Base-by-base conservation (phyloP, 2,888 invertebrate species). In the Thymelicus lineola region DNA sequence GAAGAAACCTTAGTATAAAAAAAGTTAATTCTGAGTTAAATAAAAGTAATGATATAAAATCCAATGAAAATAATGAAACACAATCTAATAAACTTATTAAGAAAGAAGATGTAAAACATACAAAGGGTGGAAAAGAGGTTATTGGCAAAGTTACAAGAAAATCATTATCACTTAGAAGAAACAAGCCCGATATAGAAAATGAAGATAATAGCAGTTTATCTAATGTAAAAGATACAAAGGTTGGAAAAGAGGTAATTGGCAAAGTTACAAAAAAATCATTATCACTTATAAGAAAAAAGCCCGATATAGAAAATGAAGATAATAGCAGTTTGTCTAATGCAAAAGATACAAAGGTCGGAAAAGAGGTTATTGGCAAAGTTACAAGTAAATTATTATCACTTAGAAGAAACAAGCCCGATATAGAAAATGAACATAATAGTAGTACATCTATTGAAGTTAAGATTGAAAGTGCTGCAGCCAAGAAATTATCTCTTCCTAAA, bases 341-440 rank as follows among this genome's bases (percentile, higher is more conserved):
- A 28, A 28, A 28, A 28, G 28, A 28, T 28, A 28, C 28, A 28
- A 28, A 28, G 28, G 28, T 3, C 5, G 28, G 3, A 17, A 71
- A 58, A 65, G 58, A 17, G 15, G 14, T 6, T 0, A 14, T 53
- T 59, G 36, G 15, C 20, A 68, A 71, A 20, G 69, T 9, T 59
- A 15, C 59, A 15, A 69, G 72, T 35, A 71, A 72, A 46, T 73
- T 68, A 7, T 65, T 76, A 28, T 76, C 75, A 6, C 68, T 76
- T 36, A 73, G 57, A 42, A 63, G 15, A 63, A 63, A 58, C 12
- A 20, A 48, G 12, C n/a, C 15, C 10, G 48, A 53, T 17, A 15
- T 12, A 36, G 50, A 50, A 20, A 50, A 70, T 6, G 36, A 15
- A 36, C 12, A 15, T 46, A 42, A 69, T 48, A 42, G 38, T 12